Evolutionary conservation across 2,888 invertebrate species (phyloP).

Genomic region (Cryptocephalus moraei): DNA sequence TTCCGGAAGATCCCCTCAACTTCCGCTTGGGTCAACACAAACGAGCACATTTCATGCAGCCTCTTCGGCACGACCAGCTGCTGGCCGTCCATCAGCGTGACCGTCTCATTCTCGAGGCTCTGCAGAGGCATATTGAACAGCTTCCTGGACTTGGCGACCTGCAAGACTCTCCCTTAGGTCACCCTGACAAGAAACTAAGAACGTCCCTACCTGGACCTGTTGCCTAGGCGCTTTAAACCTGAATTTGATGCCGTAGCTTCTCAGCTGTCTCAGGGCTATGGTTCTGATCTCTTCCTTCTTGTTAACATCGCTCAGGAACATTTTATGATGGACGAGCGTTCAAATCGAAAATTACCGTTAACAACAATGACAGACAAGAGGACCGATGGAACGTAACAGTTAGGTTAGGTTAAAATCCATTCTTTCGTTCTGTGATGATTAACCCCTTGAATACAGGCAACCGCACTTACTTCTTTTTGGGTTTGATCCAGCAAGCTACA

Average conservation of each 20-base stretch:
- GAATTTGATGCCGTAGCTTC: conserved; percentile 61
- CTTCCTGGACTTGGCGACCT: conserved; percentile 32
- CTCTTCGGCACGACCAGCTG: conserved; percentile 62
- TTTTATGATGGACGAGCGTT: conserved; percentile 24
- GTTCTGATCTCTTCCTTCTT: conserved; percentile 45
- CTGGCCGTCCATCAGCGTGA: conserved; percentile 56
- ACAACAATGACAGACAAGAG: background rate
- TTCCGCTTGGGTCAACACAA: conserved; percentile 55
- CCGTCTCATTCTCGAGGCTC: conserved; percentile 43
- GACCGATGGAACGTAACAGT: no score
- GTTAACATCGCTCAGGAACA: conserved; percentile 46
- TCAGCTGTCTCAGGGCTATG: conserved; percentile 54
- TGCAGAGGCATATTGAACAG: conserved; percentile 47
- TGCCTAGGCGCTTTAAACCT: conserved; percentile 54
- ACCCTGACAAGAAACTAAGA: conserved; percentile 1
- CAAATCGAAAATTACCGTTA: background rate
- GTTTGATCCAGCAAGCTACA: no score
- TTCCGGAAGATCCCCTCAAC: conserved; percentile 83
- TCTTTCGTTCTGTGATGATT: no score
- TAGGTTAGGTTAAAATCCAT: no score
- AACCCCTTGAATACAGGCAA: no score
- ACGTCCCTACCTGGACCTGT: conserved; percentile 36
- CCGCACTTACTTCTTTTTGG: no score
- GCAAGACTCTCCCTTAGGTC: conserved; percentile 9
- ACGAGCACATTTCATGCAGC: conserved; percentile 60